Evolutionary conservation across 2,888 invertebrate genomes (phyloP).

Genomic region (Drosophila helvetica): DNA sequence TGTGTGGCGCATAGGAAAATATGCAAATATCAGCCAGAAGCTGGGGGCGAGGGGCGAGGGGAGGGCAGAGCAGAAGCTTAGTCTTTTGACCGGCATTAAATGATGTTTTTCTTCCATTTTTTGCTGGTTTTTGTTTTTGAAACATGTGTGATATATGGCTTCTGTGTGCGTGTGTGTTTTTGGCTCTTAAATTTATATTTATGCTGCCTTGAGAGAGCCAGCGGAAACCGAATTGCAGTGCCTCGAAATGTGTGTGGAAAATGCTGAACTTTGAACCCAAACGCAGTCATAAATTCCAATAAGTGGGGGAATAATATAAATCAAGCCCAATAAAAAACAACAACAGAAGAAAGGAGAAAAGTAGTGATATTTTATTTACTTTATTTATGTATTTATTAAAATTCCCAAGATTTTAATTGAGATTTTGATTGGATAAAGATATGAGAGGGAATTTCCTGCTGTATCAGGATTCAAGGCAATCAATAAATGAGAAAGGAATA

Average conservation of each 20-base stretch:
- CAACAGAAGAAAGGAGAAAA: neutral
- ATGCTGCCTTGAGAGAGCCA: slow-evolving; percentile 3
- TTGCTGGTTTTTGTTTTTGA: neutral
- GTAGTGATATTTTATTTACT: neutral
- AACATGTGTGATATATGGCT: slow-evolving; percentile 12
- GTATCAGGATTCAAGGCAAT: too few species aligned
- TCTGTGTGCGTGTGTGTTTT: neutral
- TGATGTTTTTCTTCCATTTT: slow-evolving; percentile 32
- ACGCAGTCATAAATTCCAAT: neutral
- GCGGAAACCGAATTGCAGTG: neutral
- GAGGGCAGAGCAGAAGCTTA: neutral
- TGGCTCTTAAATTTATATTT: slow-evolving; percentile 23
- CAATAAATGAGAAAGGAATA: too few species aligned
- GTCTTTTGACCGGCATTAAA: slow-evolving; percentile 38
- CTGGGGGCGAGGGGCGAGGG: too few species aligned
- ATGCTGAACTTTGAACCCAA: slow-evolving; percentile 12
- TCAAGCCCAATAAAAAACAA: neutral
- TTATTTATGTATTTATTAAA: too few species aligned
- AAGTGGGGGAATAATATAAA: slow-evolving; percentile 1
- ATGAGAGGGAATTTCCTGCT: neutral
- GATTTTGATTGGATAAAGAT: neutral
- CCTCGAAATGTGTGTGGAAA: neutral
- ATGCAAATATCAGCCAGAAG: slow-evolving; percentile 49
- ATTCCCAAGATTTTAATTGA: neutral
- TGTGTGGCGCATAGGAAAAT: slow-evolving; percentile 38